Percentiles rank a stretch among this genome's conserved stretches.
Conservation (phyloP, 2,888 invertebrate genomes). For the Meandrusa payeni region DNA sequence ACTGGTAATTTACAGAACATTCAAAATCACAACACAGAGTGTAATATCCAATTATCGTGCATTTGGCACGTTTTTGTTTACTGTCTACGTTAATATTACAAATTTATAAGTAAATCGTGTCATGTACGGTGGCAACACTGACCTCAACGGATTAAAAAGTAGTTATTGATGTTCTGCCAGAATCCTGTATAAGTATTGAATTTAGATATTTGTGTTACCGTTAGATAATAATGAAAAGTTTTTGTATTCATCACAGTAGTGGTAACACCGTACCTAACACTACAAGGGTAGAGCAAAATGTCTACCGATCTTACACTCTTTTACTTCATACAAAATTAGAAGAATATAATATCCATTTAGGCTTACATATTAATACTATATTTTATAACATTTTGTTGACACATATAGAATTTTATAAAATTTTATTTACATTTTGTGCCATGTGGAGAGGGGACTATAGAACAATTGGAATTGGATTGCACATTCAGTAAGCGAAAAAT, state of each 20-base stretch:
- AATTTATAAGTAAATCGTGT: slow-evolving; percentile 54
- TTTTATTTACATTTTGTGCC: slow-evolving; percentile 54
- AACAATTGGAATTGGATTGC: slow-evolving; percentile 29
- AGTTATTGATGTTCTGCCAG: no score
- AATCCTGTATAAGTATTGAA: no score
- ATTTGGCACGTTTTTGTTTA: slow-evolving; percentile 58
- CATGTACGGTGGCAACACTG: slow-evolving; percentile 30
- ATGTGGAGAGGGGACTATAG: slow-evolving; percentile 40
- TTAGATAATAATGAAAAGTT: no score
- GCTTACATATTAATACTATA: slow-evolving; percentile 74
- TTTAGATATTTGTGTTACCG: no score
- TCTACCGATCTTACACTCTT: slow-evolving; percentile 45
- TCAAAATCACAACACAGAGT: slow-evolving; percentile 82
- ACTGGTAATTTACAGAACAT: slow-evolving; percentile 78
- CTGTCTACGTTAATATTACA: slow-evolving; percentile 63
- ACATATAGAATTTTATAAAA: slow-evolving; percentile 51
- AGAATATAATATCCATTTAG: slow-evolving; percentile 80
- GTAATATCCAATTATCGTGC: slow-evolving; percentile 79
- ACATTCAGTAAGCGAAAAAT: slow-evolving; percentile 30
- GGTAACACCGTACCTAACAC: slow-evolving; percentile 29
- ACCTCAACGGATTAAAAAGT: no score
- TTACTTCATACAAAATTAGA: slow-evolving; percentile 77
- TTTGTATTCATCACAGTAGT: no score
- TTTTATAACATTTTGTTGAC: slow-evolving; percentile 58
- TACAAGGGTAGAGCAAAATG: slow-evolving; percentile 30